Conservation (phyloP, 2,797 vertebrate species). For the Platalea minor region DNA sequence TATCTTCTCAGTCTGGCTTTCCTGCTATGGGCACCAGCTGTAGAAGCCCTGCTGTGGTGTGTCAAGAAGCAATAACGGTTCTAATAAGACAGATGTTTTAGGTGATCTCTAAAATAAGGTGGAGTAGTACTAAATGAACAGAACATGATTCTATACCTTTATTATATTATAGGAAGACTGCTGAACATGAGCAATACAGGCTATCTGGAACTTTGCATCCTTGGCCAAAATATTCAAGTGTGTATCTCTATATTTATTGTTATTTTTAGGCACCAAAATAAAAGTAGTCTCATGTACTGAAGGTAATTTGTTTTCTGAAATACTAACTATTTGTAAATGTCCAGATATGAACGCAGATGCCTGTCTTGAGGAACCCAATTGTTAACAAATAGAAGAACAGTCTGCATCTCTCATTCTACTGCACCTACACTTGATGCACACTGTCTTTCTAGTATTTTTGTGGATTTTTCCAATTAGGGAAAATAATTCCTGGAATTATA, state of each 20-base stretch:
- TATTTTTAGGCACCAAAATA: background rate
- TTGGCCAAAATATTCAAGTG: background rate
- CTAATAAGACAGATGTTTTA: background rate
- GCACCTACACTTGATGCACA: background rate
- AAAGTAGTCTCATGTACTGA: background rate
- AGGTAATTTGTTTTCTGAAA: background rate
- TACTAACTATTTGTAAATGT: background rate
- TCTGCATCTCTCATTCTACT: background rate
- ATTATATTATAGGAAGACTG: background rate
- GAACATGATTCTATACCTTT: background rate
- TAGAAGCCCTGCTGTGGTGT: background rate
- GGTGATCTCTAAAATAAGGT: background rate
- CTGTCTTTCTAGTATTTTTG: background rate
- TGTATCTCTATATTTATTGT: background rate
- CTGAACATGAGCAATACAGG: background rate
- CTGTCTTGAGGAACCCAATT: background rate
- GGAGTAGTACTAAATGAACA: background rate
- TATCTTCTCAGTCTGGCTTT: background rate
- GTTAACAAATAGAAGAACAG: background rate
- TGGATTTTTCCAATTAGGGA: background rate
- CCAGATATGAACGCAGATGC: background rate
- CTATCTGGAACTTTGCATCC: background rate
- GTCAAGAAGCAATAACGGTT: background rate
- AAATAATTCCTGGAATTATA: background rate
- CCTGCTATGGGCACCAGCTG: background rate